Conservation (phyloP, 2,888 invertebrate genomes). For the Eudasyphora cyanicolor region DNA sequence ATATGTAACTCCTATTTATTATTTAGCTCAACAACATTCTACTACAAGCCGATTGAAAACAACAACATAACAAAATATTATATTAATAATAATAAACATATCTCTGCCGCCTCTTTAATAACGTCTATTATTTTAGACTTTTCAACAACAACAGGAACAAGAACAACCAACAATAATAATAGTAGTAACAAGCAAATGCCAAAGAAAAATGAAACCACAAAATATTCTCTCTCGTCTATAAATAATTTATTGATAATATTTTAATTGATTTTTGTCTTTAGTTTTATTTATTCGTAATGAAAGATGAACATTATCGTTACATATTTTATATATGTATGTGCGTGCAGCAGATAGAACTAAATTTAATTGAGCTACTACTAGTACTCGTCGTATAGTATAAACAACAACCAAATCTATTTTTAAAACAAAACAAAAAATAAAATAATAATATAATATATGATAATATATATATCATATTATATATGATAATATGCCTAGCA, state of each 20-base stretch:
- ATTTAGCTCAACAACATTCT: background rate
- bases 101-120: background rate
- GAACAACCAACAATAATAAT: background rate
- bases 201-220: background rate
- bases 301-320: conserved; percentile 2
- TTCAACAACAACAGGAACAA: background rate
- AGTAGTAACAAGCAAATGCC: background rate
- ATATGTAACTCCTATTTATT: conserved; percentile 44
- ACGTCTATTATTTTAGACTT: conserved; percentile 23
- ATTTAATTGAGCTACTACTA: conserved; percentile 19
- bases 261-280: conserved; percentile 23
- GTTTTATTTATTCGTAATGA: background rate
- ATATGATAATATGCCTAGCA: background rate
- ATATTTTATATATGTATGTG: no score
- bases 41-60: background rate
- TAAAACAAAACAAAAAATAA: no score
- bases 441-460: conserved; percentile 7
- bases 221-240: background rate
- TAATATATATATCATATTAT: background rate
- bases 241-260: conserved; percentile 16
- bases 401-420: no score
- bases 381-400: no score
- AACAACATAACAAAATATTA: conserved; percentile 17
- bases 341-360: background rate
- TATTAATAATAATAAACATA: background rate